Conservation (phyloP, 92 coral and sea anemone species). For the Parazoanthus darwini region DNA sequence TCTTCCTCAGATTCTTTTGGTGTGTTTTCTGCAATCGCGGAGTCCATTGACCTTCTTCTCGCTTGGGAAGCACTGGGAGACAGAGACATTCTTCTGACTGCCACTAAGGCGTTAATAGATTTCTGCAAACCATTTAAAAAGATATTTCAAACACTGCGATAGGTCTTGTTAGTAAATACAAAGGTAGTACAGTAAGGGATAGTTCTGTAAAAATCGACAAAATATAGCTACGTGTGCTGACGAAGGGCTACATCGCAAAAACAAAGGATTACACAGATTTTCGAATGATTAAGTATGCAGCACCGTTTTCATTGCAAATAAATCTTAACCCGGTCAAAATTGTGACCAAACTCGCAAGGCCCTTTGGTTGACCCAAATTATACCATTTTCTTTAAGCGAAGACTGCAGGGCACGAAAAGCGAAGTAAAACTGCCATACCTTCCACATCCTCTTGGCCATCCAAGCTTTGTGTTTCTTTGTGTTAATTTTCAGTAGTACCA, state of each 20-base stretch:
- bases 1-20: slow-evolving; percentile 48
- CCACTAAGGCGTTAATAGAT: slow-evolving; percentile 88
- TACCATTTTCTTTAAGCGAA: not conserved
- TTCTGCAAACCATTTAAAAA: slow-evolving; percentile 49
- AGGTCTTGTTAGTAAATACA: too few species aligned
- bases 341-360: too few species aligned
- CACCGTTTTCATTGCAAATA: not conserved
- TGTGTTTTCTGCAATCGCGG: slow-evolving; percentile 48
- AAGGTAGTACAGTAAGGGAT: not conserved
- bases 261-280: too few species aligned
- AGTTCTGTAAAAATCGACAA: not conserved
- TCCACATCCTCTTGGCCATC: slow-evolving; percentile 96
- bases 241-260: too few species aligned
- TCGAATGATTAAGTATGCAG: too few species aligned
- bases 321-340: not conserved
- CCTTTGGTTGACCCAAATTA: not conserved
- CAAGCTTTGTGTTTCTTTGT: slow-evolving; percentile 91
- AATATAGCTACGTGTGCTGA: too few species aligned
- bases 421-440: slow-evolving; percentile 57
- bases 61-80: slow-evolving; percentile 57
- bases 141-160: not conserved
- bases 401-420: not conserved
- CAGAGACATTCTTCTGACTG: slow-evolving; percentile 83
- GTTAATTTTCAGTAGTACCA: slow-evolving; percentile 73
- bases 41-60: slow-evolving; percentile 78